phyloP scores from a whole-genome alignment of 2,113 vertebrate genomes.

The Crotalus tigris region DNA sequence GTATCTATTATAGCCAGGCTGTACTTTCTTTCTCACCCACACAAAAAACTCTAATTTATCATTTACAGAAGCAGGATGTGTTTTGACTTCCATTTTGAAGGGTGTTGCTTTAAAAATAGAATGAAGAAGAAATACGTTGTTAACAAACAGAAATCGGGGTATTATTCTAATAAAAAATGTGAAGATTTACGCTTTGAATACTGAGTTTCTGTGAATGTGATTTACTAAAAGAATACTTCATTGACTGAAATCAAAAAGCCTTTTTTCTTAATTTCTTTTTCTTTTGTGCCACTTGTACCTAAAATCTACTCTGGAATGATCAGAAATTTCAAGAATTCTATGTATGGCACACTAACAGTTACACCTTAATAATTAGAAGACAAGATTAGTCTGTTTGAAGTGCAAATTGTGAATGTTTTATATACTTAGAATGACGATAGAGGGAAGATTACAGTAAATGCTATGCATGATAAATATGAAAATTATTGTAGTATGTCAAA shows the following conservation, averaged over 20 bases:
- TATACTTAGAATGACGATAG: neutral
- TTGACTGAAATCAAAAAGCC: neutral
- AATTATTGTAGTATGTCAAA: neutral
- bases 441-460: neutral
- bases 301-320: neutral
- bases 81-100: neutral
- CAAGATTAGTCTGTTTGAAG: neutral
- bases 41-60: neutral
- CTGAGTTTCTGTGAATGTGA: neutral
- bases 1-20: neutral
- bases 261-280: neutral
- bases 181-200: neutral
- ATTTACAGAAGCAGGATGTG: neutral
- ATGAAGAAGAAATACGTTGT: neutral
- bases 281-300: neutral
- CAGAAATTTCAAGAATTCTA: neutral
- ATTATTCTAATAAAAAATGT: neutral
- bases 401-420: neutral
- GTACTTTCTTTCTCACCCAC: neutral
- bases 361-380: neutral
- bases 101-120: neutral
- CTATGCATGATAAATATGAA: neutral
- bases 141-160: neutral
- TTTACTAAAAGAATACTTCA: neutral
- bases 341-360: neutral